Evolutionary conservation across 2,113 vertebrate species (phyloP).

Genomic region (Tor tambroides): DNA sequence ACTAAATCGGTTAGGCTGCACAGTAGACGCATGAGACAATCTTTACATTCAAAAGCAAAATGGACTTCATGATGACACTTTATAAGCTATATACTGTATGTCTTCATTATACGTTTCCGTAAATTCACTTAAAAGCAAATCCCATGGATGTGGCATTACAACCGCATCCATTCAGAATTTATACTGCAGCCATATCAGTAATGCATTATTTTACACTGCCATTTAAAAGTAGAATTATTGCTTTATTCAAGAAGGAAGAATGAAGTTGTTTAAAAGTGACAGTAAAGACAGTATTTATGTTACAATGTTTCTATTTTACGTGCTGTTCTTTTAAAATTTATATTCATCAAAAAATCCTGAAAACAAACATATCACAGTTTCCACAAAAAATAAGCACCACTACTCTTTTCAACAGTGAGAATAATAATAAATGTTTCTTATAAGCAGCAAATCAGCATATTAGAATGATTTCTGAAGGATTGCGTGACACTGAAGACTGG

Average conservation of each 20-base stretch:
- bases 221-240: neutral
- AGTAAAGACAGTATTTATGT: too few relatives aligned
- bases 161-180: neutral
- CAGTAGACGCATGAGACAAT: constrained; percentile 56
- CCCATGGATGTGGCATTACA: neutral
- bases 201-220: neutral
- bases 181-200: neutral
- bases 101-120: neutral
- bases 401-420: neutral
- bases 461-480: neutral
- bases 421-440: neutral
- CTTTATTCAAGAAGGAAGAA: too few relatives aligned
- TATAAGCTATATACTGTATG: neutral
- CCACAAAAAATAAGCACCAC: too few relatives aligned
- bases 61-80: neutral
- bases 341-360: too few relatives aligned
- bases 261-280: too few relatives aligned
- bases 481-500: neutral
- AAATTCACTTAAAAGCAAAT: neutral
- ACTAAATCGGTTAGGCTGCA: constrained; percentile 61
- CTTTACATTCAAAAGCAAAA: neutral
- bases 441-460: neutral
- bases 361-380: too few relatives aligned
- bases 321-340: too few relatives aligned
- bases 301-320: too few relatives aligned